phyloP scores from a whole-genome alignment of 2,797 vertebrate species.

The Sorex maritimensis region DNA sequence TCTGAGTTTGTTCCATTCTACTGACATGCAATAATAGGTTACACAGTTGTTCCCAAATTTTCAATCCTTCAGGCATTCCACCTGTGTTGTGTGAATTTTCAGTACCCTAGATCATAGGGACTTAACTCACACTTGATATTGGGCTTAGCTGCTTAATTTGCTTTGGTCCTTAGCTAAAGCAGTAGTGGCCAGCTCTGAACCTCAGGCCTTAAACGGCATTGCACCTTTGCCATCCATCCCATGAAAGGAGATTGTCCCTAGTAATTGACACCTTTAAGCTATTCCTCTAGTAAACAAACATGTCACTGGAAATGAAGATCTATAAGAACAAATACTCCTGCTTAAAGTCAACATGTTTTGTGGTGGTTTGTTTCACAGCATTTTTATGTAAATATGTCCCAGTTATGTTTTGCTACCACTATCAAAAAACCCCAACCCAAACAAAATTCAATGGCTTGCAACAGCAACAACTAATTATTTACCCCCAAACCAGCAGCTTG shows the following conservation, averaged over 20 bases:
- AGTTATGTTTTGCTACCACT: constrained; percentile 43
- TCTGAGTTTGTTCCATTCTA: constrained; percentile 55
- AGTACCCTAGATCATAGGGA: constrained; percentile 47
- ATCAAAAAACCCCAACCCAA: constrained; percentile 20
- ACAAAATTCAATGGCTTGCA: constrained; percentile 46
- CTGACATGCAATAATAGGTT: constrained; percentile 14
- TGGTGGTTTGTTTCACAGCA: neutral
- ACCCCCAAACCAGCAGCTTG: constrained; percentile 18
- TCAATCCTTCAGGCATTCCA: constrained; percentile 46
- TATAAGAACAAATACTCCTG: constrained; percentile 35
- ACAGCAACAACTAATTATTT: constrained; percentile 47
- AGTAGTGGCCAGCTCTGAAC: constrained; percentile 37
- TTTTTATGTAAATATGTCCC: constrained; percentile 63
- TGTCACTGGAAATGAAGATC: constrained; percentile 8
- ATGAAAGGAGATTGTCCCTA: constrained; percentile 29
- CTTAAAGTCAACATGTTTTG: neutral
- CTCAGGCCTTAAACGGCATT: neutral
- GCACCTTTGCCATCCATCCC: constrained; percentile 40
- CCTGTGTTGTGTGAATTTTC: constrained; percentile 43
- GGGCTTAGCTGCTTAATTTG: constrained; percentile 9
- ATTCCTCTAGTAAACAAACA: neutral
- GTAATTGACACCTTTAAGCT: neutral
- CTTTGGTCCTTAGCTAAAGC: constrained; percentile 41
- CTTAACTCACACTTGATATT: constrained; percentile 56
- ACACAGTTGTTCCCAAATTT: constrained; percentile 37